Percentiles rank a stretch among this genome's conserved stretches.
phyloP scores from a whole-genome alignment of 2,797 vertebrate genomes.

The Sebastes vulpes region DNA sequence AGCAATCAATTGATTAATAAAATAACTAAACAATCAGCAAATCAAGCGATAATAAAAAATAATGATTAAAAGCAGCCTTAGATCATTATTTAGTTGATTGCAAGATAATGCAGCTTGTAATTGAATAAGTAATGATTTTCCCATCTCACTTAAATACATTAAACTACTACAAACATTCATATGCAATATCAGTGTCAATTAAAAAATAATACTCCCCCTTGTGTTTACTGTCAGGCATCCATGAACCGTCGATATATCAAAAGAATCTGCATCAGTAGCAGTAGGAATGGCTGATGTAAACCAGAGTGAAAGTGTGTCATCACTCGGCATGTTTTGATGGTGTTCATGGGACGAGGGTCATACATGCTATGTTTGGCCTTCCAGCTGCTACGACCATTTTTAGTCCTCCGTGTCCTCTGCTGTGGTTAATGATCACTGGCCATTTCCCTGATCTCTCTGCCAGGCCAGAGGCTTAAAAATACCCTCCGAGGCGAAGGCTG shows the following conservation, averaged over 20 bases:
- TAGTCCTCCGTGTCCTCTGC: constrained; percentile 64
- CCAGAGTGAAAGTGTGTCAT: constrained; percentile 65
- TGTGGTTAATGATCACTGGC: constrained; percentile 71
- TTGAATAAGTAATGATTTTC: background rate
- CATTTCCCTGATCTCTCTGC: constrained; percentile 64
- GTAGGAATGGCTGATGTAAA: constrained; percentile 59
- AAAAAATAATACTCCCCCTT: background rate
- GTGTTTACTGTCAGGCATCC: background rate
- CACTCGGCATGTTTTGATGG: constrained; percentile 51
- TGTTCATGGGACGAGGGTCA: constrained; percentile 41
- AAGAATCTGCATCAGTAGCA: background rate
- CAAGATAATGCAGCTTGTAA: constrained; percentile 14
- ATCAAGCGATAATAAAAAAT: background rate
- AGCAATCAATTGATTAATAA: background rate
- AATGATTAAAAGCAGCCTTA: background rate
- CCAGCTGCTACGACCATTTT: constrained; percentile 65
- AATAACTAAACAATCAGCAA: background rate
- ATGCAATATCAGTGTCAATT: background rate
- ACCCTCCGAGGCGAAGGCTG: constrained; percentile 46
- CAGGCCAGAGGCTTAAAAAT: constrained; percentile 70
- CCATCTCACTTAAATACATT: background rate
- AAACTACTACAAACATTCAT: background rate
- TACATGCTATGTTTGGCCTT: constrained; percentile 68
- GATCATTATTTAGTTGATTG: constrained; percentile 9
- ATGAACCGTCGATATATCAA: background rate